Evolutionary conservation across 2,888 invertebrate genomes (phyloP).

Genomic region (Epistrophe grossulariae): DNA sequence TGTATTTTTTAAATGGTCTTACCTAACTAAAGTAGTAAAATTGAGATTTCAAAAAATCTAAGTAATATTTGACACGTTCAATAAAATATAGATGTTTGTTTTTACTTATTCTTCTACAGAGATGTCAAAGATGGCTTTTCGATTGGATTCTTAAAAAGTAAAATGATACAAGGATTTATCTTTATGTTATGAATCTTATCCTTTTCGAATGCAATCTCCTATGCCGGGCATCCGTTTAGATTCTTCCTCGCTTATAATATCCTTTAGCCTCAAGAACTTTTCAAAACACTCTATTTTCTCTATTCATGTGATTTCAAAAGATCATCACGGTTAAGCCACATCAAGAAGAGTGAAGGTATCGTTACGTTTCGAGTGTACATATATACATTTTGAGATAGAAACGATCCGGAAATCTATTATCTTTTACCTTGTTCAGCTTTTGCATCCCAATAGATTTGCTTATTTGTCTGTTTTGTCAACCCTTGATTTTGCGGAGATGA

Average conservation of each 20-base stretch:
- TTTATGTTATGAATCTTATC: background rate
- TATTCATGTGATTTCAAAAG: conserved; percentile 32
- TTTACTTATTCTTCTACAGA: no score
- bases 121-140: no score
- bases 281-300: conserved; percentile 24
- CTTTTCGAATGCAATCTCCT: conserved; percentile 42
- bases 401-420: conserved; percentile 46
- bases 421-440: conserved; percentile 45
- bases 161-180: background rate
- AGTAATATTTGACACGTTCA: no score
- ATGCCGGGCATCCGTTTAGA: conserved; percentile 41
- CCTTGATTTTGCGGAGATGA: conserved; percentile 50
- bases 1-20: no score
- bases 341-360: background rate
- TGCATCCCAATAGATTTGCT: conserved; percentile 54
- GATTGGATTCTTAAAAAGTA: background rate
- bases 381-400: background rate
- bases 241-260: conserved; percentile 18
- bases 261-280: conserved; percentile 26
- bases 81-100: no score
- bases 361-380: background rate
- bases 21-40: no score
- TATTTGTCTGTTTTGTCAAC: conserved; percentile 66
- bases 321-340: conserved; percentile 39
- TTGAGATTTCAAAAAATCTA: no score